These are phyloP conservation scores for Caenorhabditis remanei DNA, from an alignment of 1,140 invertebrate genomes.

Conservation along the genomic window DNA sequence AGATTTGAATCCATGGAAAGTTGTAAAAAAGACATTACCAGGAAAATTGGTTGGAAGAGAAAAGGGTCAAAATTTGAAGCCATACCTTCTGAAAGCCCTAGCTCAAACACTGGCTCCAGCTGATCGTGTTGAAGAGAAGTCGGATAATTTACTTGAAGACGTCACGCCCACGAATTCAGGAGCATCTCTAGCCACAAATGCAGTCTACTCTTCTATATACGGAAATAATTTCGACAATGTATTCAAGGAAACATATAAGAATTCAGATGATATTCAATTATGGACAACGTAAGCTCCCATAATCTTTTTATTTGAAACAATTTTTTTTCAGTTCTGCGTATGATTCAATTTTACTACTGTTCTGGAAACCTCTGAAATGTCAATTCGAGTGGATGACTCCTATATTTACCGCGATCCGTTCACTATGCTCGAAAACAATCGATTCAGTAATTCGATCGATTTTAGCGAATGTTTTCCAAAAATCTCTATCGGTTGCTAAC, in stretches of 20 bases:
- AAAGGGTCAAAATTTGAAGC: conserved; percentile 65
- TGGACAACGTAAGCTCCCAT: conserved; percentile 1
- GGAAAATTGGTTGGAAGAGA: conserved; percentile 58
- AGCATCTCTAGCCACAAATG: neutral
- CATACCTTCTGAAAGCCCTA: conserved; percentile 64
- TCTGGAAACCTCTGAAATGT: conserved; percentile 14
- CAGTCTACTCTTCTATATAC: conserved; percentile 40
- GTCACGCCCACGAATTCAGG: neutral
- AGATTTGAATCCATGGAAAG: conserved; percentile 67
- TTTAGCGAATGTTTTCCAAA: neutral
- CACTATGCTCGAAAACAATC: neutral
- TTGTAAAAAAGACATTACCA: conserved; percentile 62
- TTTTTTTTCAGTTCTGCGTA: conserved; percentile 17
- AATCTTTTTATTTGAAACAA: neutral
- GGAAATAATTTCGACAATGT: conserved; percentile 56
- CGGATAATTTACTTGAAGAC: conserved; percentile 9
- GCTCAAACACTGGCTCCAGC: conserved; percentile 59
- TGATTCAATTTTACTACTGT: conserved; percentile 27
- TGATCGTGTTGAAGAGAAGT: conserved; percentile 28
- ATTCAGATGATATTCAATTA: conserved; percentile 1
- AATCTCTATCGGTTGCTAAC: conserved; percentile 1
- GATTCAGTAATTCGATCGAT: neutral
- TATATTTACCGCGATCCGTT: neutral
- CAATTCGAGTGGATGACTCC: conserved; percentile 7
- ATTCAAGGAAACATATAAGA: neutral